Percentiles rank a stretch among this genome's conserved stretches.
Conservation (phyloP, 2,797 vertebrate genomes). For the Poecilia gillii region DNA sequence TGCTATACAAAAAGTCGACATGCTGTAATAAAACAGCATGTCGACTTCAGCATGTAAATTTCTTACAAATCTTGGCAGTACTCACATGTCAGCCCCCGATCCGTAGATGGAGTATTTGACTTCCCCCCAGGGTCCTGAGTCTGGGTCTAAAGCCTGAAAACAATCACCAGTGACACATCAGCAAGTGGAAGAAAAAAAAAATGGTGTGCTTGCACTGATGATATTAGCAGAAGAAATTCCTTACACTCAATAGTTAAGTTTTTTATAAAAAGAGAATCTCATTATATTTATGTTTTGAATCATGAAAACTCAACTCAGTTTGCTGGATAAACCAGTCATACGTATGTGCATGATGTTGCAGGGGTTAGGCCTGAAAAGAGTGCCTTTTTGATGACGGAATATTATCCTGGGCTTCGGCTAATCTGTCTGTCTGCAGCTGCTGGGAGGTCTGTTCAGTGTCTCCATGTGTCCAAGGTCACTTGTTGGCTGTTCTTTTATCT, state of each 20-base stretch:
- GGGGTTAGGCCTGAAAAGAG: conserved; percentile 60
- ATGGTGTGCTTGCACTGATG: not conserved
- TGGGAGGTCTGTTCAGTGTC: conserved; percentile 60
- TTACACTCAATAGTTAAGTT: not conserved
- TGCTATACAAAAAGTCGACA: not conserved
- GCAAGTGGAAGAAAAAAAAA: not conserved
- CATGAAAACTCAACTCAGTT: not conserved
- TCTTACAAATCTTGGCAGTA: not conserved
- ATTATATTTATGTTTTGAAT: not conserved
- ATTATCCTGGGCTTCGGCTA: conserved; percentile 60
- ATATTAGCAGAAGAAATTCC: not conserved
- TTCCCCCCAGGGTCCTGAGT: conserved; percentile 95
- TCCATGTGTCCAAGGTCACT: conserved; percentile 71
- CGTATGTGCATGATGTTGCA: conserved; percentile 44
- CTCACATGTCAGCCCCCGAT: conserved; percentile 92
- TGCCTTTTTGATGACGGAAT: conserved; percentile 54
- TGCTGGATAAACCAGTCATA: conserved; percentile 30
- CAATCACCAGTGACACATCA: conserved; percentile 21
- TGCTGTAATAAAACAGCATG: not conserved
- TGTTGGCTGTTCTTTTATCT: conserved; percentile 72
- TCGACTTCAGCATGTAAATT: not conserved
- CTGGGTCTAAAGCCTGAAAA: conserved; percentile 91
- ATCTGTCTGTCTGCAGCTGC: conserved; percentile 68
- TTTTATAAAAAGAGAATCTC: not conserved
- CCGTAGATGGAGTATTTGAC: conserved; percentile 95